These are phyloP conservation scores for Haliclona indistincta DNA, from an alignment of 37 sponge, comb jelly and placozoan species.

Conservation along the genomic window DNA sequence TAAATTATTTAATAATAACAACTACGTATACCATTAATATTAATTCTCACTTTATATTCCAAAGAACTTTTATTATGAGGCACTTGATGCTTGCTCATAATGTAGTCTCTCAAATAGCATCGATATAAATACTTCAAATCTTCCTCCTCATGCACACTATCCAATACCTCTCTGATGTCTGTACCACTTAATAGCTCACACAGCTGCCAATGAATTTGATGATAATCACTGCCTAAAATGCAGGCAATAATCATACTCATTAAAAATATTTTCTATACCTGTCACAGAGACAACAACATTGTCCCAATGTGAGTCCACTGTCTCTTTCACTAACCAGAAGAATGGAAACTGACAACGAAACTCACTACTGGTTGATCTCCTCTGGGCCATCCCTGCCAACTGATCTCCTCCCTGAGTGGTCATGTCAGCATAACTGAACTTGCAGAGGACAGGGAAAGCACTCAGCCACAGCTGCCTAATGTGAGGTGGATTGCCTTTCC, in stretches of 20 bases:
- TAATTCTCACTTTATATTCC: slow-evolving; percentile 29
- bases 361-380: slow-evolving; percentile 9
- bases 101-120: slow-evolving; percentile 50
- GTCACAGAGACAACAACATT: slow-evolving; percentile 9
- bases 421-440: too few species aligned
- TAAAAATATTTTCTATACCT: slow-evolving; percentile 1
- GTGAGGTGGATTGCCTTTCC: too few species aligned
- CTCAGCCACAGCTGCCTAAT: too few species aligned
- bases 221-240: background rate
- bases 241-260: slow-evolving; percentile 4
- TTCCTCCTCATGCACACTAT: slow-evolving; percentile 1
- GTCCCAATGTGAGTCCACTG: slow-evolving; percentile 57
- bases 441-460: too few species aligned
- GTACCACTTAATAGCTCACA: slow-evolving; percentile 37
- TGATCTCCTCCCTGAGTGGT: too few species aligned
- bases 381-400: background rate
- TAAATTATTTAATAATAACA: too few species aligned
- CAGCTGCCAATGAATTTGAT: slow-evolving; percentile 23
- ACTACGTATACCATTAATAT: too few species aligned
- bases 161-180: slow-evolving; percentile 34
- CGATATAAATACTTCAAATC: slow-evolving; percentile 41
- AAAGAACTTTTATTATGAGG: slow-evolving; percentile 21
- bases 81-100: slow-evolving; percentile 44
- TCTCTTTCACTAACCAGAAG: slow-evolving; percentile 76
- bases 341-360: slow-evolving; percentile 77